These are phyloP conservation scores for Zoroaster sp. DNA, from an alignment of 53 echinoderm and acorn worm species.

Conservation along the genomic window DNA sequence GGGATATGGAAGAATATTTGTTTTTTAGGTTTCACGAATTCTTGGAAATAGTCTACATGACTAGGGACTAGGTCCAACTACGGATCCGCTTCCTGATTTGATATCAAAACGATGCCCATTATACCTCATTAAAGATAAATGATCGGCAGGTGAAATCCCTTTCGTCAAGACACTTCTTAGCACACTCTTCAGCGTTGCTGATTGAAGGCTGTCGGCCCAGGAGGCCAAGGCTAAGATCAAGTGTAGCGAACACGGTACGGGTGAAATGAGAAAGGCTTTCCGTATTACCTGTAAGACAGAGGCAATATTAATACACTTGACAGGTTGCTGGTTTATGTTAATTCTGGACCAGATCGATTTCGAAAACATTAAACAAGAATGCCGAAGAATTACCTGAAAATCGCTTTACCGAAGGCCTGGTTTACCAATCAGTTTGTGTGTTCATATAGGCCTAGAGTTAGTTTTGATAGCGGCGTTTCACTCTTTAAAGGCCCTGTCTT, in stretches of 20 bases:
- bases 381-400: too few species aligned
- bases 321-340: neutral
- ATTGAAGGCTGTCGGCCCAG: conserved; percentile 54
- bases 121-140: conserved; percentile 74
- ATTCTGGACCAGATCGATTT: neutral
- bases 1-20: too few species aligned
- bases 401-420: too few species aligned
- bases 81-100: too few species aligned
- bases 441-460: too few species aligned
- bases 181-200: conserved; percentile 77
- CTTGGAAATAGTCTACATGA: too few species aligned
- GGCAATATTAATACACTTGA: neutral
- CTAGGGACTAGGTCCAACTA: too few species aligned
- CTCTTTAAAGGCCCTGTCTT: too few species aligned
- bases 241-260: conserved; percentile 38
- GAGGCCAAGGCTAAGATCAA: conserved; percentile 34
- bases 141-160: conserved; percentile 73
- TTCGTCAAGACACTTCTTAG: conserved; percentile 65
- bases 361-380: too few species aligned
- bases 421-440: too few species aligned
- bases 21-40: too few species aligned
- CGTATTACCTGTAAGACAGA: conserved; percentile 48
- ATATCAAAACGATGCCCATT: neutral
- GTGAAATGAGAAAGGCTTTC: conserved; percentile 60
- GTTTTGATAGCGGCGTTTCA: too few species aligned